Evolutionary conservation across 2,113 vertebrate genomes (phyloP).

Genomic region (Tylochromis polylepis): DNA sequence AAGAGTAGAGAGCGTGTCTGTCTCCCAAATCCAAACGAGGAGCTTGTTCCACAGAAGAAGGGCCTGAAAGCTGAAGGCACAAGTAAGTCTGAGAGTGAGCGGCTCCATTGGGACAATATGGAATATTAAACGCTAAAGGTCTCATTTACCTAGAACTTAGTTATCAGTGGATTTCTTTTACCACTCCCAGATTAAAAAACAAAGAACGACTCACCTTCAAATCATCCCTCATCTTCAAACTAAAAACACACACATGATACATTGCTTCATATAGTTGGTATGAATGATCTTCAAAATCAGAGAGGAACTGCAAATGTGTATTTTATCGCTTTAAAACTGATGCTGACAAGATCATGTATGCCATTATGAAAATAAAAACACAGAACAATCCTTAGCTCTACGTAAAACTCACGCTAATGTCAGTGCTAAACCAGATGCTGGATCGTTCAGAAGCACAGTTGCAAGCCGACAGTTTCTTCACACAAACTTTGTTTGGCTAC

Average conservation of each 20-base stretch:
- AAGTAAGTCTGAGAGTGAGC: neutral
- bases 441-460: neutral
- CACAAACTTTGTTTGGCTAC: neutral
- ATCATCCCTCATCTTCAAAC: neutral
- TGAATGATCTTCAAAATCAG: neutral
- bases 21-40: neutral
- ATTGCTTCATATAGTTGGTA: neutral
- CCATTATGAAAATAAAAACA: no score
- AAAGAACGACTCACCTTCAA: neutral
- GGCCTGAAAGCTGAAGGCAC: no score
- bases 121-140: neutral
- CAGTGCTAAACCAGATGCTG: neutral
- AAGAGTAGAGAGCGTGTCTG: neutral
- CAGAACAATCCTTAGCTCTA: no score
- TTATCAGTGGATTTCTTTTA: neutral
- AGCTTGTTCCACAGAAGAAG: neutral
- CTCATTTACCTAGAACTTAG: neutral
- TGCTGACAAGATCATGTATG: neutral
- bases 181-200: neutral
- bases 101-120: neutral
- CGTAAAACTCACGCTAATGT: accelerated
- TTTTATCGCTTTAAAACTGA: neutral
- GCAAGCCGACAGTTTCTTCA: neutral
- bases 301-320: neutral
- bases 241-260: neutral